phyloP scores from a whole-genome alignment of 1,140 invertebrate genomes.

The Pachyrhynchus sulphureomaculatus region DNA sequence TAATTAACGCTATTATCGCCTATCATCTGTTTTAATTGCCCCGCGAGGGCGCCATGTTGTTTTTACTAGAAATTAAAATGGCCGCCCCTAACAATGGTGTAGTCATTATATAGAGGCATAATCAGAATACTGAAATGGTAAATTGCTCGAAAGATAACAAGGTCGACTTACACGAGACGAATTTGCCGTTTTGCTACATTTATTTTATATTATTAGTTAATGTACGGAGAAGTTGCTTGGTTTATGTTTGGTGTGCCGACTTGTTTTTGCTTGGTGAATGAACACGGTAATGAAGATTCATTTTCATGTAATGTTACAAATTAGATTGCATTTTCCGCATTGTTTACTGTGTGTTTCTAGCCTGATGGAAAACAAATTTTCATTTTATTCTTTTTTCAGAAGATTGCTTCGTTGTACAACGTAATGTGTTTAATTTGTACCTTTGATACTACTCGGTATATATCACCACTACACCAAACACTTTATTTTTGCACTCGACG shows the following conservation, averaged over 20 bases:
- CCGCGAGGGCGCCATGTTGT: constrained; percentile 51
- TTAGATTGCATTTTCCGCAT: constrained; percentile 5
- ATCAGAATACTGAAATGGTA: constrained; percentile 52
- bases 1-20: constrained; percentile 55
- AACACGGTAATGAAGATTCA: constrained; percentile 14
- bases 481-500: no score
- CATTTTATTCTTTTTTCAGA: no score
- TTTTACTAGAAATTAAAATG: constrained; percentile 54
- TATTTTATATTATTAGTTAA: constrained; percentile 29
- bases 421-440: no score
- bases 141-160: constrained; percentile 51
- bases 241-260: constrained; percentile 10
- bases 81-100: constrained; percentile 49
- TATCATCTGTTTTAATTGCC: constrained; percentile 55
- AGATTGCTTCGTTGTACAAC: no score
- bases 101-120: constrained; percentile 50
- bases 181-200: constrained; percentile 22
- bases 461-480: no score
- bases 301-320: not conserved
- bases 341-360: not conserved
- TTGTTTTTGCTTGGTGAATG: not conserved
- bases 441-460: no score
- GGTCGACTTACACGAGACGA: constrained; percentile 42
- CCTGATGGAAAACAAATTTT: no score
- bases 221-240: constrained; percentile 10